These are phyloP conservation scores for Rotaria magnacalcarata DNA, from an alignment of 2,888 invertebrate species.

Conservation along the genomic window DNA sequence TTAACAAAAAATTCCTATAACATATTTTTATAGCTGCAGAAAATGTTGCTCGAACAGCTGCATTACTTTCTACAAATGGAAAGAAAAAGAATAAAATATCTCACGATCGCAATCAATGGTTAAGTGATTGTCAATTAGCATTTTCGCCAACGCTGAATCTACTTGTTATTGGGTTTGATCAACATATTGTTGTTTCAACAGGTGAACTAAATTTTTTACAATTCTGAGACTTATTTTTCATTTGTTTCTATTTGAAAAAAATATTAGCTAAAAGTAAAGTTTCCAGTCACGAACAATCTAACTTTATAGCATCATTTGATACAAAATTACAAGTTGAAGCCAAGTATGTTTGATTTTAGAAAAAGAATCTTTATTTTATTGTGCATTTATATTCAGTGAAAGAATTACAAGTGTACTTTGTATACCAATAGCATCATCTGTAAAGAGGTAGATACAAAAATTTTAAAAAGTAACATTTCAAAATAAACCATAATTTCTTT, in stretches of 20 bases:
- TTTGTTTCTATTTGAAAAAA: neutral
- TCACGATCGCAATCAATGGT: neutral
- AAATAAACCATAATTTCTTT: neutral
- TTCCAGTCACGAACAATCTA: neutral
- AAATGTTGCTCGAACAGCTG: conserved; percentile 12
- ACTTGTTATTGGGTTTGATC: neutral
- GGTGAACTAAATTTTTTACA: neutral
- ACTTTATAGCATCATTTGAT: neutral
- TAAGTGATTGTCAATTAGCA: conserved; percentile 2
- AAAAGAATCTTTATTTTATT: neutral
- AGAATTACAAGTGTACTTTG: conserved; percentile 14
- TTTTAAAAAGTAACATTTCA: too few relatives aligned
- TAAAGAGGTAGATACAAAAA: neutral
- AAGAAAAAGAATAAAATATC: neutral
- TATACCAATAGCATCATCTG: neutral
- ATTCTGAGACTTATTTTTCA: too few relatives aligned
- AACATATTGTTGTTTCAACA: conserved; percentile 2
- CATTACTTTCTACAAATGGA: neutral
- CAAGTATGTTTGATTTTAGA: neutral
- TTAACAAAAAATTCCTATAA: neutral
- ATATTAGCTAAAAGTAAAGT: neutral
- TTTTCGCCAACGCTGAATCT: conserved; percentile 4
- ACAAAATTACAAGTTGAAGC: conserved; percentile 25
- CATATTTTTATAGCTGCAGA: neutral
- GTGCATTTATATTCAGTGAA: neutral